Percentiles rank a stretch among this genome's conserved stretches.
Conservation (phyloP, 2,797 vertebrate species). For the Hyperoplus lanceolatus region DNA sequence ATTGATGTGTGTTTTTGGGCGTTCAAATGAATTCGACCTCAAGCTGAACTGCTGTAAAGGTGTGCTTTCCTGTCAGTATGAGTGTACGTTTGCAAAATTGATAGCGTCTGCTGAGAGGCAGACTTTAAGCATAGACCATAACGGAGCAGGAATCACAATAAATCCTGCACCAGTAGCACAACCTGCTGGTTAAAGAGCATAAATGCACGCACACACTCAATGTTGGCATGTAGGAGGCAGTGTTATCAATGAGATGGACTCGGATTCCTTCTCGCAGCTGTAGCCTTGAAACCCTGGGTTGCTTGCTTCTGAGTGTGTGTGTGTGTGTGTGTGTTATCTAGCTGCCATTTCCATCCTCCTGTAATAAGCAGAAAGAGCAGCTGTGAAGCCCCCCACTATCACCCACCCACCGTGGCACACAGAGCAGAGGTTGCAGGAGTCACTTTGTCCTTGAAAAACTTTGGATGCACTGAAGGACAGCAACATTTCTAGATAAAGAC, state of each 20-base stretch:
- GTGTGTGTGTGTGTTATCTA: conserved; percentile 55
- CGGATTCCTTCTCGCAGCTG: conserved; percentile 71
- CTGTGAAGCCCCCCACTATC: conserved; percentile 63
- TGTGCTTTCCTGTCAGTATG: background rate
- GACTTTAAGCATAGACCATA: background rate
- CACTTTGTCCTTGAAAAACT: conserved; percentile 81
- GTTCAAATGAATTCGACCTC: background rate
- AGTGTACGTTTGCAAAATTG: background rate
- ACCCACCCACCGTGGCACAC: conserved; percentile 49
- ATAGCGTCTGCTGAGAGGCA: background rate
- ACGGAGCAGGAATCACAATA: background rate
- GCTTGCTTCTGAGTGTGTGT: conserved; percentile 49
- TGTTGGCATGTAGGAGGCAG: conserved; percentile 65
- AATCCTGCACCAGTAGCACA: conserved; percentile 32
- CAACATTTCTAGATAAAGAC: conserved; percentile 55
- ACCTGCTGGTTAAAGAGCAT: conserved; percentile 56
- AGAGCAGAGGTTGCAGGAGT: conserved; percentile 69
- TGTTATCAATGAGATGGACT: conserved; percentile 69
- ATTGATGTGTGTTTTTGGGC: background rate
- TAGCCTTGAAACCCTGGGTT: conserved; percentile 77
- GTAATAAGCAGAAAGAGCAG: conserved; percentile 72
- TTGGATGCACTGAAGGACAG: conserved; percentile 75
- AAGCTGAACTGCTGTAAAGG: background rate
- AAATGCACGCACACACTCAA: conserved; percentile 46
- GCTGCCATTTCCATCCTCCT: conserved; percentile 58